Evolutionary conservation across 2,888 invertebrate species (phyloP), one percentile per base, ranked within the genome.

Genomic region (Ochlodes sylvanus): DNA sequence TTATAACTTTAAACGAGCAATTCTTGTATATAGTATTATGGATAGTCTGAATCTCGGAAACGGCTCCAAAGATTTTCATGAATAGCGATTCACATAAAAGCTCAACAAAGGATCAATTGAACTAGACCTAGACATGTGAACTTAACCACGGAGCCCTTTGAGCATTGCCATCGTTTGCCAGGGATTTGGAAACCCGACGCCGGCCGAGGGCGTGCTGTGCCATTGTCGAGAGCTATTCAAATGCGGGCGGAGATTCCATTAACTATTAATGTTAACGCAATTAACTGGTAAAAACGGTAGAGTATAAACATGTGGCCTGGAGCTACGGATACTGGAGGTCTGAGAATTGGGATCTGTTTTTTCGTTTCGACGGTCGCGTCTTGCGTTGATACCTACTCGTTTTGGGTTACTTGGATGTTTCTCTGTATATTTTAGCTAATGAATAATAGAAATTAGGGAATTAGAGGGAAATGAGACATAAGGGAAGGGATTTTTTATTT

Each of bases 221-320:
- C 32, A 63, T 63, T 63, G 63, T 63, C 34, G 27, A n/a, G 21
- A 54, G 27, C 63, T 63, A 54, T 63, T 63, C 54, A 41, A 42
- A 55, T 44, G 63, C 55, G 63, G 55, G 63, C 55, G 62, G 52
- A 32, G 54, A 54, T 54, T 27, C n/a, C 54, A 50, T 50, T 50
- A 19, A 50, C 50, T 50, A 19, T 19, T 50, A 10, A 50, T 17
- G 19, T n/a, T 17, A 17, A 15, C 50, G 50, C 50, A 10, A 50
- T 19, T 50, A 50, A 50, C 19, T 47, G 9, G 15, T 47, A 47
- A 47, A 47, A 50, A 50, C 50, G 17, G 19, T 12, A 19, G 17
- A 50, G 17, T 7, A 17, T n/a, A 50, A 19, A 19, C 50, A 50
- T 19, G 50, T 50, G 12, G 50, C 19, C 10, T 7, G 44, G 15